phyloP scores from a whole-genome alignment of 2,113 vertebrate species.

The Nestor notabilis region DNA sequence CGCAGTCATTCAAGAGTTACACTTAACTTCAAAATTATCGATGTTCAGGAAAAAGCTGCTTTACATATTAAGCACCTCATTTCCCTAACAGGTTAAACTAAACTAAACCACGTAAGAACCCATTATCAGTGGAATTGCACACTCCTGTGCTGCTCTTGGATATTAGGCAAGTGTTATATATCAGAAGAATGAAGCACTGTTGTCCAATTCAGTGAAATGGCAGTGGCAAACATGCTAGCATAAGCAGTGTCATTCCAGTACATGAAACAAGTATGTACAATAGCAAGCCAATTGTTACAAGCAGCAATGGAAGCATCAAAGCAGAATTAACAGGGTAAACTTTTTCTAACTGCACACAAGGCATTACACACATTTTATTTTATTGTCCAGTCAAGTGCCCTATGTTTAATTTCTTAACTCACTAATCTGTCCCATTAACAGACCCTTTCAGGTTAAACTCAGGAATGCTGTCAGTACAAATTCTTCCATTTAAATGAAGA shows the following conservation, averaged over 20 bases:
- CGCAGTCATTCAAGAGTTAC: background rate
- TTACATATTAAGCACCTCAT: background rate
- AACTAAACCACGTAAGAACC: background rate
- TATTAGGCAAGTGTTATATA: background rate
- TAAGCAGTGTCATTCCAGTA: constrained; percentile 19
- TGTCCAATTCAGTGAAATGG: background rate
- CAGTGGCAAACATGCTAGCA: constrained; percentile 35
- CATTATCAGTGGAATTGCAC: background rate
- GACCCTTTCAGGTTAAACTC: background rate
- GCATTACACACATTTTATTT: constrained; percentile 21
- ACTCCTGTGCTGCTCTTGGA: background rate
- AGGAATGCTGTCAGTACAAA: background rate
- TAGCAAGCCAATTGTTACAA: background rate
- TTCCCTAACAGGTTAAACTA: background rate
- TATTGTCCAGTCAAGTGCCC: background rate
- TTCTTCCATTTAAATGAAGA: background rate
- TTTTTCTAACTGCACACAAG: constrained; percentile 32
- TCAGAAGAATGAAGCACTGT: background rate
- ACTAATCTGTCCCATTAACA: background rate
- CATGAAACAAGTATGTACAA: background rate
- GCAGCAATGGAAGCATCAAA: constrained; percentile 16
- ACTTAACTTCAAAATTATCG: background rate
- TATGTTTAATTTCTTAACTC: background rate
- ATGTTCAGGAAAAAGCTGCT: background rate
- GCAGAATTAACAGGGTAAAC: background rate